Percentiles rank a stretch among this genome's conserved stretches.
phyloP scores from a whole-genome alignment of 1,140 invertebrate species.

The Caenorhabditis tropicalis region DNA sequence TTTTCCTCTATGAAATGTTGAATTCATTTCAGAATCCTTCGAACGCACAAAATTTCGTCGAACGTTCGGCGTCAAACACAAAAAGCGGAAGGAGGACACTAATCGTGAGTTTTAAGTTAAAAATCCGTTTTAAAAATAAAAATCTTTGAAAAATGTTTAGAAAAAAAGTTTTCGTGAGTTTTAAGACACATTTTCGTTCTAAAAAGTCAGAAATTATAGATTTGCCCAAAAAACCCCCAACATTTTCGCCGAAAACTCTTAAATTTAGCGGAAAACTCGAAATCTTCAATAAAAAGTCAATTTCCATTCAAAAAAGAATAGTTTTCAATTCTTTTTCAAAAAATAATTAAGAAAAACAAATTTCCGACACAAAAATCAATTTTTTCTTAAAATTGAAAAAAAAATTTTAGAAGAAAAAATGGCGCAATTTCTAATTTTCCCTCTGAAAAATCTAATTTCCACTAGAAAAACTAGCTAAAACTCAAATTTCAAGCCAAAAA shows the following conservation, averaged over 20 bases:
- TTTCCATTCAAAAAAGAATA: no score
- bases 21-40: background rate
- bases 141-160: background rate
- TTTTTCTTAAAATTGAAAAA: background rate
- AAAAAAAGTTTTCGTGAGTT: no score
- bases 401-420: background rate
- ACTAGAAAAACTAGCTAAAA: no score
- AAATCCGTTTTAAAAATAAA: no score
- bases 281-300: no score
- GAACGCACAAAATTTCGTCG: background rate
- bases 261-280: no score
- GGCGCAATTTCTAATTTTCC: background rate
- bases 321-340: no score
- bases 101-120: background rate
- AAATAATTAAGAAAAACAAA: background rate
- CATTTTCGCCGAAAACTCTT: background rate
- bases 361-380: background rate
- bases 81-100: background rate
- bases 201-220: no score
- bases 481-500: background rate
- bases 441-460: no score
- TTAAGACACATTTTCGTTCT: no score
- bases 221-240: no score
- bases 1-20: background rate
- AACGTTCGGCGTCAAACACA: constrained; percentile 10